Conservation (phyloP, 2,113 vertebrate genomes). For the Pionites leucogaster region DNA sequence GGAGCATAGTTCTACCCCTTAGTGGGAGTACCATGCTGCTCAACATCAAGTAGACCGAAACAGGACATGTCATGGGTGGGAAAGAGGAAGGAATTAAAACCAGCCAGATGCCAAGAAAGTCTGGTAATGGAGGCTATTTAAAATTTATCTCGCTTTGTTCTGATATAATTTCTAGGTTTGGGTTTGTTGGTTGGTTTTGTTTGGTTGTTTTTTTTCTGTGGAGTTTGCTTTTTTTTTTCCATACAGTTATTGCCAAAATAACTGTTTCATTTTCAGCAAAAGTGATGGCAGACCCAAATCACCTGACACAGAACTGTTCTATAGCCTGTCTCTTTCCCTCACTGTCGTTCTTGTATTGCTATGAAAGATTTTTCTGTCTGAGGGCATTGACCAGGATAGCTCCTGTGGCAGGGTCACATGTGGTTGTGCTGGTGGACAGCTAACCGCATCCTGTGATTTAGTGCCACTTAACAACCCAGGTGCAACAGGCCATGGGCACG, state of each 20-base stretch:
- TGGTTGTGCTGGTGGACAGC: not conserved
- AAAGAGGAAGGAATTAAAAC: not conserved
- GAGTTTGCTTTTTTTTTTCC: not conserved
- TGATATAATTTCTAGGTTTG: not conserved
- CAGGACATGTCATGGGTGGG: not conserved
- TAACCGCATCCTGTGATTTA: not conserved
- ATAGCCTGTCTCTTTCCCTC: fast-evolving
- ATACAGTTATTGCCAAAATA: not conserved
- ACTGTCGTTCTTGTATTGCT: not conserved
- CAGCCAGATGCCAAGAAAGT: not conserved
- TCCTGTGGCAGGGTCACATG: not conserved
- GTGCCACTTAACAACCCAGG: not conserved
- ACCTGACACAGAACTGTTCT: not conserved
- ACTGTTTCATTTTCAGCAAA: not conserved
- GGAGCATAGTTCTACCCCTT: not conserved
- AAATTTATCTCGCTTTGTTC: not conserved
- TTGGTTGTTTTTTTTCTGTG: not conserved
- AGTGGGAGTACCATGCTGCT: not conserved
- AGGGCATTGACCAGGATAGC: not conserved
- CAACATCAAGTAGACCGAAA: not conserved
- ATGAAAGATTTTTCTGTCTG: not conserved
- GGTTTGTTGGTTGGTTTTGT: not conserved
- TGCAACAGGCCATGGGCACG: fast-evolving
- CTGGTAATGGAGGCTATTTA: not conserved
- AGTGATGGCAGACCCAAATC: not conserved